These are phyloP conservation scores for Cataglyphis rosenhaueri DNA, from an alignment of 2,888 invertebrate genomes.

Conservation along the genomic window DNA sequence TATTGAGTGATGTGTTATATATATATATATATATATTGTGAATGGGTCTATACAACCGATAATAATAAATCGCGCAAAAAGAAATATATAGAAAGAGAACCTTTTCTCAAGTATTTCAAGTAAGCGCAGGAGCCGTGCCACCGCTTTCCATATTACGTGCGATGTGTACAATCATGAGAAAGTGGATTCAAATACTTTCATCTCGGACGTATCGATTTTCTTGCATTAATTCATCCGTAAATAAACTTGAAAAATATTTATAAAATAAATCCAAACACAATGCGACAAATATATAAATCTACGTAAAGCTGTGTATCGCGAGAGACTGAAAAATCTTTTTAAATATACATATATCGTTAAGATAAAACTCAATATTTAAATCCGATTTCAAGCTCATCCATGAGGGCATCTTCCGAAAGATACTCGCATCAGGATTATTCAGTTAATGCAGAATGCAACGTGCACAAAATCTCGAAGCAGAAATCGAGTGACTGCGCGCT, in stretches of 20 bases:
- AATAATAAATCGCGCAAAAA: slow-evolving; percentile 9
- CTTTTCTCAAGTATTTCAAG: slow-evolving; percentile 5
- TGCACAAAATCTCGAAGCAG: slow-evolving; percentile 48
- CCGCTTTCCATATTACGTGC: slow-evolving; percentile 58
- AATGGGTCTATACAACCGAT: background rate
- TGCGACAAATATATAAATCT: background rate
- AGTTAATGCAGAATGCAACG: slow-evolving; percentile 11
- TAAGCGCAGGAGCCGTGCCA: background rate
- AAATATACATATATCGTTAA: background rate
- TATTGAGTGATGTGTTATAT: too few relatives aligned
- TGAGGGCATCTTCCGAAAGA: background rate
- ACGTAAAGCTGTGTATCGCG: background rate
- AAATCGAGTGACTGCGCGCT: slow-evolving; percentile 30
- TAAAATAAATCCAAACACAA: too few relatives aligned
- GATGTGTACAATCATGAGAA: slow-evolving; percentile 48
- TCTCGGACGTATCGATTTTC: slow-evolving; percentile 17
- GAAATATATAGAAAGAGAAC: background rate
- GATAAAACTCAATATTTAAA: slow-evolving; percentile 2
- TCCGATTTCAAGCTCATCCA: slow-evolving; percentile 17
- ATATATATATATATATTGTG: background rate
- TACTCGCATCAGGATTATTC: slow-evolving; percentile 26
- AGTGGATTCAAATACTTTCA: slow-evolving; percentile 66
- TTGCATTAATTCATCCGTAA: slow-evolving; percentile 14
- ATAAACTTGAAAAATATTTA: background rate
- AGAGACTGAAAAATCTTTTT: background rate